phyloP scores from a whole-genome alignment of 1,140 invertebrate species.

The Calliphora vicina region DNA sequence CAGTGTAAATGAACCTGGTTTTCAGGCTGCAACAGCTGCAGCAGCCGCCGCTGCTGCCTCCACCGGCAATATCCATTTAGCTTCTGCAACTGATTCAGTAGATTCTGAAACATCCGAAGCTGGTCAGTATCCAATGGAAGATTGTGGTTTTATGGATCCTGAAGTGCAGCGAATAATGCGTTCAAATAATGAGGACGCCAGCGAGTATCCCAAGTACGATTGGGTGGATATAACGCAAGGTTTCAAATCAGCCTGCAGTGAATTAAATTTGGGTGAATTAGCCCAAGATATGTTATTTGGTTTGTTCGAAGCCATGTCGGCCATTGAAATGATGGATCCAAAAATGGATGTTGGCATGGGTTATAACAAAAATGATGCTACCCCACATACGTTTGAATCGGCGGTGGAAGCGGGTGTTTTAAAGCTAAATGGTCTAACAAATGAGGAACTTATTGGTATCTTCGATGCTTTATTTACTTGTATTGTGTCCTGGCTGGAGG shows the following conservation, averaged over 20 bases:
- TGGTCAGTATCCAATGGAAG: constrained; percentile 45
- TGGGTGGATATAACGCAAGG: constrained; percentile 79
- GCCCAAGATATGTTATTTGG: constrained; percentile 92
- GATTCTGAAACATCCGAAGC: constrained; percentile 44
- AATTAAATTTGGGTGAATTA: constrained; percentile 86
- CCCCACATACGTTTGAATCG: constrained; percentile 88
- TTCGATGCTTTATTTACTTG: constrained; percentile 93
- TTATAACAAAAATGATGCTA: constrained; percentile 85
- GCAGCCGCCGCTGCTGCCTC: constrained; percentile 40
- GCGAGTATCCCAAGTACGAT: constrained; percentile 57
- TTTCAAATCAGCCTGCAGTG: constrained; percentile 75
- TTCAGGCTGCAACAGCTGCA: constrained; percentile 43
- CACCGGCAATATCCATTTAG: not conserved
- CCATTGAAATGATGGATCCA: constrained; percentile 99
- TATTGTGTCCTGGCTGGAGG: constrained; percentile 93
- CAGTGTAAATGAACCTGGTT: constrained; percentile 36
- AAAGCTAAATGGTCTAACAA: constrained; percentile 79
- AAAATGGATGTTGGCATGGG: constrained; percentile 99
- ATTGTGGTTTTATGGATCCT: constrained; percentile 50
- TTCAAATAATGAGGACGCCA: constrained; percentile 38
- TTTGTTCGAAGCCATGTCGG: constrained; percentile 98
- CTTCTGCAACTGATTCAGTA: constrained; percentile 37
- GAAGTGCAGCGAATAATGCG: constrained; percentile 53
- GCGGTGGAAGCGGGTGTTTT: constrained; percentile 80
- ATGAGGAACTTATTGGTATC: constrained; percentile 82